Conservation (phyloP, 2,797 vertebrate genomes). For the Sebastes alutus region DNA sequence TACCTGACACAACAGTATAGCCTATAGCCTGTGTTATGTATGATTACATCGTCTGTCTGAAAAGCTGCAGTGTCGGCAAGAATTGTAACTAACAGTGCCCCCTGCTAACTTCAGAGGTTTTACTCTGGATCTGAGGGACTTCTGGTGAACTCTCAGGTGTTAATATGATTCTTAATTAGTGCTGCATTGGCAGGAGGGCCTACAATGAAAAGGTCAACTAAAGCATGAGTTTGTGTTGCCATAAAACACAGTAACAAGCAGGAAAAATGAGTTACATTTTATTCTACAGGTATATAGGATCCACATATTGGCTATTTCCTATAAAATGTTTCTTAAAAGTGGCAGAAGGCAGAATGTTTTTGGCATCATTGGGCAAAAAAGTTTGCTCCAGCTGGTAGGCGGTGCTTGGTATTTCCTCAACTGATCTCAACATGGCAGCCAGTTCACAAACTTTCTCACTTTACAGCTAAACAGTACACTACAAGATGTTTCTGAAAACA, state of each 20-base stretch:
- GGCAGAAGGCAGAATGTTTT: too few species aligned
- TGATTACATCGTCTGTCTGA: not conserved
- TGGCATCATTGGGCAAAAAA: too few species aligned
- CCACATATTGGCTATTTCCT: not conserved
- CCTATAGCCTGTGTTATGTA: not conserved
- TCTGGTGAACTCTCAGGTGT: not conserved
- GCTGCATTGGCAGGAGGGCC: not conserved
- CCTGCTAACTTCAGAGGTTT: not conserved
- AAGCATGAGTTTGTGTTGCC: not conserved
- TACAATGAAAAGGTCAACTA: conserved; percentile 27
- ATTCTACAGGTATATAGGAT: not conserved
- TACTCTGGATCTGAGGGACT: not conserved
- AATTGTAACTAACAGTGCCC: not conserved
- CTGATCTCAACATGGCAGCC: too few species aligned
- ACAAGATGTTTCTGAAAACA: too few species aligned
- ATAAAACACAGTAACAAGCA: not conserved
- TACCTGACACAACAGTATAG: not conserved
- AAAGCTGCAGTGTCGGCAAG: not conserved
- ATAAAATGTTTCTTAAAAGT: not conserved
- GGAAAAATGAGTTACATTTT: not conserved
- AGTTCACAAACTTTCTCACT: too few species aligned
- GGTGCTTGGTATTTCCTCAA: too few species aligned
- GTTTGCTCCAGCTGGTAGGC: too few species aligned
- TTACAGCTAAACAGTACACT: too few species aligned
- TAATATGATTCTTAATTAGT: conserved; percentile 15